phyloP scores from a whole-genome alignment of 2,113 vertebrate genomes.

The Bolborhynchus lineola region DNA sequence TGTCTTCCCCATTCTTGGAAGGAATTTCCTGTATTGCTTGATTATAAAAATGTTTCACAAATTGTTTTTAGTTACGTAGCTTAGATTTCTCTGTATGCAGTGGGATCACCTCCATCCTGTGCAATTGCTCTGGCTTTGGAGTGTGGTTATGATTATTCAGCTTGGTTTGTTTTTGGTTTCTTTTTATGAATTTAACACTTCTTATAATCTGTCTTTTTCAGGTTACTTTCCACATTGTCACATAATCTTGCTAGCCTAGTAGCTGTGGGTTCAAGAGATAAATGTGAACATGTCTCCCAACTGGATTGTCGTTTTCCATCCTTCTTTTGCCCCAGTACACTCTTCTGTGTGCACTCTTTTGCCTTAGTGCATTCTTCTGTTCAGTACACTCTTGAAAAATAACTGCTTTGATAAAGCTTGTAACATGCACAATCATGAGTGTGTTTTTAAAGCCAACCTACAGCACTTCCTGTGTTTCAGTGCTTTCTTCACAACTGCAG shows the following conservation, averaged over 20 bases:
- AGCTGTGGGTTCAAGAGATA: background rate
- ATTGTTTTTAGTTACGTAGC: background rate
- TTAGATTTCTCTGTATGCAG: background rate
- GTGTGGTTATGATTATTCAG: background rate
- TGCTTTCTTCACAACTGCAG: background rate
- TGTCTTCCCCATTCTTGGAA: background rate
- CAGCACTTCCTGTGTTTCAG: background rate
- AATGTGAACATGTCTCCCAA: background rate
- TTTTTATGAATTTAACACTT: background rate
- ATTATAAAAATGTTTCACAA: background rate
- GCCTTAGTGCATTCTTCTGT: background rate
- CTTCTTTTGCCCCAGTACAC: background rate
- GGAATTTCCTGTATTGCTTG: background rate
- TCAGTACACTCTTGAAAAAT: background rate
- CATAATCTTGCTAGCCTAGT: background rate
- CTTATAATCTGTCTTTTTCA: background rate
- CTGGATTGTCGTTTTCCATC: background rate
- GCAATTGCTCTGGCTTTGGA: background rate
- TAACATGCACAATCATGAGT: fast-evolving
- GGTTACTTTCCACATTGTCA: background rate
- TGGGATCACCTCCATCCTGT: background rate
- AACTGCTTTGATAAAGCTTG: background rate
- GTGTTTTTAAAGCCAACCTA: fast-evolving
- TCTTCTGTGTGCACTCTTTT: background rate
- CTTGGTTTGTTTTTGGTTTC: background rate